Percentiles rank a stretch among this genome's conserved stretches.
Evolutionary conservation across 2,888 invertebrate genomes (phyloP).

Genomic region (Hypsopygia costalis): DNA sequence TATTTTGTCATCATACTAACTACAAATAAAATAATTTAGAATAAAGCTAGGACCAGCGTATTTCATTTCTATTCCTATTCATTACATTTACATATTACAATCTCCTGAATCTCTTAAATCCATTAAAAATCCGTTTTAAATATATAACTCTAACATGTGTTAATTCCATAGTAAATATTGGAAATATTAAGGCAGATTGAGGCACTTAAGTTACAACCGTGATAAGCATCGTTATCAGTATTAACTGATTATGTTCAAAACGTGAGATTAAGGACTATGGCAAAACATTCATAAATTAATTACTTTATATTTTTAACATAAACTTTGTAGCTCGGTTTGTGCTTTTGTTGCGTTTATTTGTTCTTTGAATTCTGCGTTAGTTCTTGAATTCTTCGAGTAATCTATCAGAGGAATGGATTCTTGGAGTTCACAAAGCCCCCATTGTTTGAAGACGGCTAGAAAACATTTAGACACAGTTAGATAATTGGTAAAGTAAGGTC

Average conservation of each 20-base stretch:
- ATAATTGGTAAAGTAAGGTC: slow-evolving; percentile 3
- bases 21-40: slow-evolving; percentile 45
- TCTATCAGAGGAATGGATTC: slow-evolving; percentile 70
- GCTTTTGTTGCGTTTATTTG: slow-evolving; percentile 63
- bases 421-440: slow-evolving; percentile 63
- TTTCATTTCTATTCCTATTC: slow-evolving; percentile 30
- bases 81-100: slow-evolving; percentile 23
- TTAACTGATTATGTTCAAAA: slow-evolving; percentile 19
- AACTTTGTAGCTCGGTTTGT: slow-evolving; percentile 70
- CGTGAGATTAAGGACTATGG: slow-evolving; percentile 40
- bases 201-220: slow-evolving; percentile 60
- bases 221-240: slow-evolving; percentile 26
- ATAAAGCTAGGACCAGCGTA: slow-evolving; percentile 66
- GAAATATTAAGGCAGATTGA: slow-evolving; percentile 57
- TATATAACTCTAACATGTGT: slow-evolving; percentile 15
- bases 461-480: slow-evolving; percentile 16
- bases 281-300: slow-evolving; percentile 51
- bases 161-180: slow-evolving; percentile 32
- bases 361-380: slow-evolving; percentile 29
- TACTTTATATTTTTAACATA: slow-evolving; percentile 39
- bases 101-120: slow-evolving; percentile 21
- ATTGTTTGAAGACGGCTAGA: slow-evolving; percentile 59
- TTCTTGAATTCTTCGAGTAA: slow-evolving; percentile 21
- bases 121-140: slow-evolving; percentile 26
- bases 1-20: slow-evolving; percentile 20